phyloP scores from a whole-genome alignment of 2,888 invertebrate species.

The Harpalus rufipes region DNA sequence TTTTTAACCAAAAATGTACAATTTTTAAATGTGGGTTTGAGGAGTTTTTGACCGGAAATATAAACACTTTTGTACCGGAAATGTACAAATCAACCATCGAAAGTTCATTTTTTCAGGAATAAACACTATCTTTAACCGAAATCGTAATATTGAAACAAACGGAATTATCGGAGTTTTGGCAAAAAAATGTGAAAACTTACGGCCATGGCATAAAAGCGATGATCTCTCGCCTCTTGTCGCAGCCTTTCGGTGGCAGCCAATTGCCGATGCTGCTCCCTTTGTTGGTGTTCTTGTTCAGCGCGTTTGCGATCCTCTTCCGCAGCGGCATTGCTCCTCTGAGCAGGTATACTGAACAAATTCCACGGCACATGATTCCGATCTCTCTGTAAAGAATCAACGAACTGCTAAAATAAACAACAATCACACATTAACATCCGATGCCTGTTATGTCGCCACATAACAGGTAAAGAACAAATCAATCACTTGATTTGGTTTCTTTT shows the following conservation, averaged over 20 bases:
- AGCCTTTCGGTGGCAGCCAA: slow-evolving; percentile 69
- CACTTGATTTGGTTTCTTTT: slow-evolving; percentile 50
- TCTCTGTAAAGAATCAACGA: slow-evolving; percentile 67
- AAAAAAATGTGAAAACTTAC: slow-evolving; percentile 68
- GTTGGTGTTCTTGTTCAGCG: slow-evolving; percentile 75
- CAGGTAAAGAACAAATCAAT: slow-evolving; percentile 54
- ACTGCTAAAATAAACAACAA: slow-evolving; percentile 66
- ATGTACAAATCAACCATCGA: too few relatives aligned
- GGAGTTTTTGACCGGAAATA: too few relatives aligned
- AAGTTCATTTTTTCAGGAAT: too few relatives aligned
- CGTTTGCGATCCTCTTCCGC: slow-evolving; percentile 76
- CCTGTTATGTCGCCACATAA: slow-evolving; percentile 54
- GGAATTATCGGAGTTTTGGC: too few relatives aligned
- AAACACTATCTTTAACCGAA: too few relatives aligned
- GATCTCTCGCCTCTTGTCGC: slow-evolving; percentile 73
- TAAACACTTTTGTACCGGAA: too few relatives aligned
- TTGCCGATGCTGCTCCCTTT: slow-evolving; percentile 75
- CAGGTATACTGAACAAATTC: slow-evolving; percentile 74
- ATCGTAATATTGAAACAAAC: too few relatives aligned
- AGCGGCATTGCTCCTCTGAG: slow-evolving; percentile 71
- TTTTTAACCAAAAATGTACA: too few relatives aligned
- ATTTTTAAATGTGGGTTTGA: too few relatives aligned
- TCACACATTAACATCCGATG: slow-evolving; percentile 56
- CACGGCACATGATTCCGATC: slow-evolving; percentile 70
- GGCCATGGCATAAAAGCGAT: slow-evolving; percentile 71